Evolutionary conservation across 2,888 invertebrate species (phyloP).

Genomic region (Vanessa cardui): DNA sequence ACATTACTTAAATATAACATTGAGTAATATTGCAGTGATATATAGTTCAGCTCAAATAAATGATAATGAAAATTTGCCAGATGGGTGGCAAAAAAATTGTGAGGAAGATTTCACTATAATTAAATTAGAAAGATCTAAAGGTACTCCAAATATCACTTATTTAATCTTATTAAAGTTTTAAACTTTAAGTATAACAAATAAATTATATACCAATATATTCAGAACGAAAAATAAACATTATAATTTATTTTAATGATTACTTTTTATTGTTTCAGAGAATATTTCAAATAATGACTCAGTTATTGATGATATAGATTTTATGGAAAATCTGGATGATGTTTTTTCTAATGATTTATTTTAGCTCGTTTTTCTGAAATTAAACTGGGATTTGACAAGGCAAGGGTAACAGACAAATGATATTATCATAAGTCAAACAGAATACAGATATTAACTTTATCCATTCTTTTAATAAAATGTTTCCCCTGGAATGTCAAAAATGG

Average conservation of each 20-base stretch:
- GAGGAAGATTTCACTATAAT: constrained; percentile 67
- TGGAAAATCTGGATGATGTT: constrained; percentile 66
- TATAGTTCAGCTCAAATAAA: constrained; percentile 64
- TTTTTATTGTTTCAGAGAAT: constrained; percentile 56
- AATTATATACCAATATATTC: too few relatives aligned
- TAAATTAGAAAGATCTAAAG: constrained; percentile 56
- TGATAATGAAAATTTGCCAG: constrained; percentile 54
- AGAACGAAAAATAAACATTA: too few relatives aligned
- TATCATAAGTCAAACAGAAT: too few relatives aligned
- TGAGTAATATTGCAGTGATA: constrained; percentile 70
- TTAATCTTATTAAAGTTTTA: too few relatives aligned
- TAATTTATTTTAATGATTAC: constrained; percentile 12
- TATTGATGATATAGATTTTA: constrained; percentile 51
- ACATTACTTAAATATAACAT: constrained; percentile 74
- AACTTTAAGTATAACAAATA: too few relatives aligned
- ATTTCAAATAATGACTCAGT: constrained; percentile 30
- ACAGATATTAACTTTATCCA: too few relatives aligned
- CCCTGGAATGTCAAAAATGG: too few relatives aligned
- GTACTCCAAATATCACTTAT: constrained; percentile 43
- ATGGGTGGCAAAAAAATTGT: constrained; percentile 57
- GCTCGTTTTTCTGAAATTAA: not conserved
- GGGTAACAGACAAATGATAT: too few relatives aligned
- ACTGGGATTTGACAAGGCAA: not conserved
- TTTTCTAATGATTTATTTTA: constrained; percentile 64
- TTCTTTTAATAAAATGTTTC: too few relatives aligned